Base-by-base conservation (phyloP, 1,140 invertebrate genomes). In the Papilio dardanus region DNA sequence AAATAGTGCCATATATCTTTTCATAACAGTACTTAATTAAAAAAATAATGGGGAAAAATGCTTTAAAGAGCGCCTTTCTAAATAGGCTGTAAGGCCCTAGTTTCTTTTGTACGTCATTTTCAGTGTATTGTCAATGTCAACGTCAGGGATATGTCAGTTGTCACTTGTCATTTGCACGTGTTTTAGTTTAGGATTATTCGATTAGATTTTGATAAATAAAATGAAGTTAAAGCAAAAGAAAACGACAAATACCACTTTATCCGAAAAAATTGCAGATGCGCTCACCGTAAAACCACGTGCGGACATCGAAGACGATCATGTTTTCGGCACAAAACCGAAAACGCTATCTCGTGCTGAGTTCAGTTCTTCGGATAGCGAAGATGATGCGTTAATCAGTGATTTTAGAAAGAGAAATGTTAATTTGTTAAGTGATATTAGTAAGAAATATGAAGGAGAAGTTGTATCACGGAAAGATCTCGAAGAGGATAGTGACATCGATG, bases 401-500 rank as follows among this genome's bases (percentile, higher is more conserved):
- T 95, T 96, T 83, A 92, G 95, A 1, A 96, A 95, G 80, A 87
- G 93, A 80, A 97, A 96, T 83, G 89, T 96, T 4, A 94, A 95
- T 85, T 89, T 96, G 66, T 83, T 97, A 19, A 95, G 95, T 76
- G 95, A 97, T 78, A 83, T 95, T 31, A 96, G 96, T 89, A 94
- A 95, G 76, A 96, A 95, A 75, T 98, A 98, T 89, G 94, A 95
- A 65, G 97, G 96, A 0, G 95, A 95, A 93, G 95, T 96, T 66
- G 89, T 94, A 28, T 95, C 95, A 3, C 80, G 86, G n/a, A 90
- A 92, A 71, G 85, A 92, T 33, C 78, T 94, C 1, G 77, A 83
- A 68, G 79, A 87, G 8, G 74, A 35, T 33, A 80, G 76, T 65
- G 74, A 73, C 19, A 71, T 76, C 31, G 85, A 85, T 33, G 76